phyloP scores from a whole-genome alignment of 37 sponge, comb jelly and placozoan species.

The Haliclona indistincta region DNA sequence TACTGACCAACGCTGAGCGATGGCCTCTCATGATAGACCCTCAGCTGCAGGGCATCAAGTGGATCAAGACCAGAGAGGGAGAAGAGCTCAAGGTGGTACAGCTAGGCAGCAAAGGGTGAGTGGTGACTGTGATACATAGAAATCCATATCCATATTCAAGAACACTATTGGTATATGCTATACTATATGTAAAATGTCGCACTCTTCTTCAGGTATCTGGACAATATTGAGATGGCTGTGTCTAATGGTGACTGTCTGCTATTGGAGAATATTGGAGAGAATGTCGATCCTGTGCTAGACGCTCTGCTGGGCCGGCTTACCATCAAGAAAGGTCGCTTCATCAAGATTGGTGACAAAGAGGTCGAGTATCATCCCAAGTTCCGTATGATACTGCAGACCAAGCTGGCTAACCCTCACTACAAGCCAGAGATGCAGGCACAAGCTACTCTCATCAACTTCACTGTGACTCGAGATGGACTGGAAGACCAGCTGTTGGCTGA shows the following conservation, averaged over 20 bases:
- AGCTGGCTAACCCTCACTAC: conserved; percentile 99
- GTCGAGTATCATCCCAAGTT: conserved; percentile 92
- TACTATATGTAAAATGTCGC: too few relatives aligned
- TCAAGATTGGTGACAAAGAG: conserved; percentile 99
- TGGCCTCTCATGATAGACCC: conserved; percentile 99
- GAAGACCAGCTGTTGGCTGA: conserved; percentile 99
- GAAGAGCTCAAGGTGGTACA: conserved; percentile 83
- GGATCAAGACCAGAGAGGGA: conserved; percentile 98
- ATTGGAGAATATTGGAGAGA: conserved; percentile 96
- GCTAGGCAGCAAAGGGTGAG: conserved; percentile 89
- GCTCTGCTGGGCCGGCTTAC: conserved; percentile 95
- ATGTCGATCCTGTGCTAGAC: conserved; percentile 96
- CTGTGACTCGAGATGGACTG: conserved; percentile 96
- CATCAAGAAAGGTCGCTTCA: conserved; percentile 97
- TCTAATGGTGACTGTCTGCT: conserved; percentile 88
- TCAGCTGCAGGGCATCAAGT: conserved; percentile 98
- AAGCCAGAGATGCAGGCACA: conserved; percentile 99
- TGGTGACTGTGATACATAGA: neutral
- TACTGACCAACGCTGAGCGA: conserved; percentile 91
- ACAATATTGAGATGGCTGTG: conserved; percentile 94
- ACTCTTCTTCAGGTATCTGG: conserved; percentile 93
- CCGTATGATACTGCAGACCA: conserved; percentile 83
- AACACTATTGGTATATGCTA: too few relatives aligned
- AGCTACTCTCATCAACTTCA: conserved; percentile 96
- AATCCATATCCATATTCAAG: too few relatives aligned